These are phyloP conservation scores for Ctenopoma kingsleyae DNA, from an alignment of 2,797 vertebrate species.

Conservation along the genomic window DNA sequence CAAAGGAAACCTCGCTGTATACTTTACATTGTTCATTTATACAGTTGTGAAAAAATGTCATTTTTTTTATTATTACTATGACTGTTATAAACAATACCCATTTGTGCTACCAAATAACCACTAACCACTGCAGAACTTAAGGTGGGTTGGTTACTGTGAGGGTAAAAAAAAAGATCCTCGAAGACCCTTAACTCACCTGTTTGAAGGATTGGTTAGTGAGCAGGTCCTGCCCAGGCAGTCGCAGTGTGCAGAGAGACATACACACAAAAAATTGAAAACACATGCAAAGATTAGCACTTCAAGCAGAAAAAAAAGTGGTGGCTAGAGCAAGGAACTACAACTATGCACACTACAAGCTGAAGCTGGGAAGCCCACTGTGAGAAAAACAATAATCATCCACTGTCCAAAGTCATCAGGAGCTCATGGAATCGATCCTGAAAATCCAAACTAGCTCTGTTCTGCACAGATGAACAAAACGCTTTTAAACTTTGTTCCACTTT, in stretches of 20 bases:
- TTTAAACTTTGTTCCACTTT: slow-evolving; percentile 25
- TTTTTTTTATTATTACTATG: too few species aligned
- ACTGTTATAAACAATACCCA: too few species aligned
- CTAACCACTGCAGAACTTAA: slow-evolving; percentile 26
- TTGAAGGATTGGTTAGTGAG: slow-evolving; percentile 96
- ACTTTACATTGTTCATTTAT: neutral
- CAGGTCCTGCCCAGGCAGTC: slow-evolving; percentile 93
- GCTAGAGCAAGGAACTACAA: slow-evolving; percentile 64
- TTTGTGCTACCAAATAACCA: too few species aligned
- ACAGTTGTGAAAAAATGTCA: neutral
- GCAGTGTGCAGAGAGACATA: slow-evolving; percentile 80
- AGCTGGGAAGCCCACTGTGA: slow-evolving; percentile 49
- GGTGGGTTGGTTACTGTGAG: slow-evolving; percentile 22
- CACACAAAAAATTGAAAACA: slow-evolving; percentile 77
- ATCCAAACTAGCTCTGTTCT: slow-evolving; percentile 16
- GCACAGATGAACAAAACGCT: slow-evolving; percentile 9
- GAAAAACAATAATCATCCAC: slow-evolving; percentile 24
- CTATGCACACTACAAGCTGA: slow-evolving; percentile 65
- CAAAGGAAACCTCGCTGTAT: neutral
- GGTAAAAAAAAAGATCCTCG: slow-evolving; percentile 30
- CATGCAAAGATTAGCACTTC: slow-evolving; percentile 83
- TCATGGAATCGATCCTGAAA: slow-evolving; percentile 39
- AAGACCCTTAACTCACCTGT: slow-evolving; percentile 89
- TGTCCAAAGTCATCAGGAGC: slow-evolving; percentile 52
- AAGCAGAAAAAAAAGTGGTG: slow-evolving; percentile 69